phyloP scores from a whole-genome alignment of 2,888 invertebrate genomes.

The Diarsia rubi region DNA sequence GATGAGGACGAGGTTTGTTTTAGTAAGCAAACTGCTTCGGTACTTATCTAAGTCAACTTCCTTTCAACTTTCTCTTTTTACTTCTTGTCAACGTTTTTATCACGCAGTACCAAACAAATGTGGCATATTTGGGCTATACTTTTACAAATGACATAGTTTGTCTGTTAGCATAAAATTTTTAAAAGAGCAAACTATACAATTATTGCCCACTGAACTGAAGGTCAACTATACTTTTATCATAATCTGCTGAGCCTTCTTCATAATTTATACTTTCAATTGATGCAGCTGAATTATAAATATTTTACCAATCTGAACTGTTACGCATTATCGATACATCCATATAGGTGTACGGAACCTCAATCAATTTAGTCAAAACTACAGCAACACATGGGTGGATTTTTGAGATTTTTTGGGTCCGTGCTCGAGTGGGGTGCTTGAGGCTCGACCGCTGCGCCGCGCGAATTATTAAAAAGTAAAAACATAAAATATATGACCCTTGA shows the following conservation, averaged over 20 bases:
- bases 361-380: slow-evolving; percentile 73
- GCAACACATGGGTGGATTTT: slow-evolving; percentile 87
- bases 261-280: background rate
- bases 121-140: too few relatives aligned
- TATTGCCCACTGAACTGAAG: background rate
- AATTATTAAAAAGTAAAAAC: slow-evolving; percentile 88
- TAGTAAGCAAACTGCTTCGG: background rate
- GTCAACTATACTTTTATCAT: background rate
- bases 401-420: slow-evolving; percentile 88
- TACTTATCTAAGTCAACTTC: too few relatives aligned
- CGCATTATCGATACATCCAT: slow-evolving; percentile 5
- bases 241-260: background rate
- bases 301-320: background rate
- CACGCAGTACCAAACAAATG: background rate
- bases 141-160: background rate
- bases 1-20: background rate
- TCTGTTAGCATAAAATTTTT: background rate
- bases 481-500: slow-evolving; percentile 81
- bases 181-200: background rate
- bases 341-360: slow-evolving; percentile 77
- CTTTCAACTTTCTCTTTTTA: too few relatives aligned
- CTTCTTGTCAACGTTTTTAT: too few relatives aligned
- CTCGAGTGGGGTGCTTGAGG: slow-evolving; percentile 83
- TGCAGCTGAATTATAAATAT: background rate
- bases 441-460: slow-evolving; percentile 84